Evolutionary conservation across 2,888 invertebrate genomes (phyloP).

Genomic region (Eupsilia transversa): DNA sequence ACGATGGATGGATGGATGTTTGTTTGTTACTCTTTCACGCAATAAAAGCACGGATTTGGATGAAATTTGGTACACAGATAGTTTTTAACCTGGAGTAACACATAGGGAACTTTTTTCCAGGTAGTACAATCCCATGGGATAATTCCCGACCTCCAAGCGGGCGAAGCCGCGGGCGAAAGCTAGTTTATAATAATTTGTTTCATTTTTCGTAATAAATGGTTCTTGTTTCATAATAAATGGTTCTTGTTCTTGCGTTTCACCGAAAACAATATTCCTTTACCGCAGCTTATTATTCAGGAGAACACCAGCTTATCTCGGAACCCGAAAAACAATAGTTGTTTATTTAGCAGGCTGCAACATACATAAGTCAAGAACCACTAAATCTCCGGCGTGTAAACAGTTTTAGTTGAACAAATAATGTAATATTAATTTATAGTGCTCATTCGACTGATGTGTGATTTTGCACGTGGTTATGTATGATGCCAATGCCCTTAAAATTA

Average conservation of each 20-base stretch:
- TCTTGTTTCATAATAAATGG: neutral
- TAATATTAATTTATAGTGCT: conserved; percentile 47
- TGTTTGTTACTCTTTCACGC: no score
- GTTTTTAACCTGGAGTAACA: no score
- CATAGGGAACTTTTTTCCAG: no score
- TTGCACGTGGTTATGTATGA: conserved; percentile 7
- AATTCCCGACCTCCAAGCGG: no score
- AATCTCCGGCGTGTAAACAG: conserved; percentile 52
- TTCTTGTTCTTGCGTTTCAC: neutral
- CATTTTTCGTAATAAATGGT: neutral
- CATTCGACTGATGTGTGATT: conserved; percentile 7
- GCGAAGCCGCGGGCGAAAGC: no score
- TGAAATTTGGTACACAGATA: no score
- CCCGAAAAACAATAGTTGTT: conserved; percentile 35
- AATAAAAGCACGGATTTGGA: no score
- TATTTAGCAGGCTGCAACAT: conserved; percentile 38
- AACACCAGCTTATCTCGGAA: neutral
- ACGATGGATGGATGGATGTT: no score
- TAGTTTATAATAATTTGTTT: no score
- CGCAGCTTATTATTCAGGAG: neutral
- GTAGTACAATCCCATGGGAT: no score
- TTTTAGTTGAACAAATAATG: conserved; percentile 56
- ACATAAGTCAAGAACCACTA: conserved; percentile 41
- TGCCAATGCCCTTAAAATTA: conserved; percentile 36
- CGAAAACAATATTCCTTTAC: neutral